Evolutionary conservation across 2,113 vertebrate species (phyloP).

Genomic region (Forbesichthys agassizii): DNA sequence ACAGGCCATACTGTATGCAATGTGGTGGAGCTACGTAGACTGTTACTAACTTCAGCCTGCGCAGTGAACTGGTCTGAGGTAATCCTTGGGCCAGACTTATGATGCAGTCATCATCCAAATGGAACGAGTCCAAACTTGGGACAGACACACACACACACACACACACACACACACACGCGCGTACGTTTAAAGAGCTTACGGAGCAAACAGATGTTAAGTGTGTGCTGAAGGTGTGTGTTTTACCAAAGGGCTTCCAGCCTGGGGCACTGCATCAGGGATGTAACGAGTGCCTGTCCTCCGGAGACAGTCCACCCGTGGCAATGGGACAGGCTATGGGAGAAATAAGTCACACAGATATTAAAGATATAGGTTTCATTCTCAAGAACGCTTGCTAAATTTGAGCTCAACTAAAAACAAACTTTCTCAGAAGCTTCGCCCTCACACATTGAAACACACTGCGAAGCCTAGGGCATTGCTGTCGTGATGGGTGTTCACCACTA

Average conservation of each 20-base stretch:
- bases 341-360: neutral
- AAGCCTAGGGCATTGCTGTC: no score
- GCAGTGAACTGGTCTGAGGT: conserved; percentile 56
- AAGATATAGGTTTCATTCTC: neutral
- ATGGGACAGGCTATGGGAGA: conserved; percentile 60
- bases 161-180: neutral
- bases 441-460: no score
- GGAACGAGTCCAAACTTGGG: conserved; percentile 76
- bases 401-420: no score
- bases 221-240: neutral
- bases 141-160: neutral
- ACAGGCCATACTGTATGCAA: no score
- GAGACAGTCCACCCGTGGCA: conserved; percentile 46
- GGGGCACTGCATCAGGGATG: conserved; percentile 45
- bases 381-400: no score
- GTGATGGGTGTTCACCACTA: no score
- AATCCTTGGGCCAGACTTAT: conserved; percentile 65
- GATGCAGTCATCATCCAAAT: conserved; percentile 56
- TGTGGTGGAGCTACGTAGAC: neutral
- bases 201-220: neutral
- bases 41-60: conserved; percentile 76
- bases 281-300: conserved; percentile 50
- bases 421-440: no score
- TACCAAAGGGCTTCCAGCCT: conserved; percentile 68
- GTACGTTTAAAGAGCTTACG: neutral